Conservation (phyloP, 2,113 vertebrate species). For the Ictidomys tridecemlineatus region DNA sequence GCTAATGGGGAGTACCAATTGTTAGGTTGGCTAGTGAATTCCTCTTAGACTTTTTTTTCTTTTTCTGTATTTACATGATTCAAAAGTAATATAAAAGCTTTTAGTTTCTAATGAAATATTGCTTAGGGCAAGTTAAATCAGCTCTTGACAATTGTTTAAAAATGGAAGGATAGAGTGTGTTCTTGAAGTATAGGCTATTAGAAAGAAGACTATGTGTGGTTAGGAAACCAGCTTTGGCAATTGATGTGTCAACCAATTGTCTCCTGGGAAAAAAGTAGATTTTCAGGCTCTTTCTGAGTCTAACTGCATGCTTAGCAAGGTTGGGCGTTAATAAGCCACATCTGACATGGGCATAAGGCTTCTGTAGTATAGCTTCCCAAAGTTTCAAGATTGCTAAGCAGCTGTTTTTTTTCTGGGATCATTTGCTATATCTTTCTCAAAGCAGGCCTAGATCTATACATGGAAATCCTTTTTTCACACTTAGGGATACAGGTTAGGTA, state of each 20-base stretch:
- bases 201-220: slow-evolving; percentile 8
- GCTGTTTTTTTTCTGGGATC: slow-evolving; percentile 64
- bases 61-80: not conserved
- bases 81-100: slow-evolving; percentile 13
- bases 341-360: slow-evolving; percentile 21
- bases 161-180: not conserved
- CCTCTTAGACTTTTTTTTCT: not conserved
- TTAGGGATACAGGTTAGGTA: not conserved
- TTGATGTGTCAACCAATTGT: slow-evolving; percentile 4
- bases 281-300: not conserved
- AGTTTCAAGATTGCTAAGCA: slow-evolving; percentile 60
- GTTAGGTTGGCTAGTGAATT: slow-evolving; percentile 11
- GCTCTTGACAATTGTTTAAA: slow-evolving; percentile 44
- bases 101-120: slow-evolving; percentile 58
- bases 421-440: slow-evolving; percentile 57
- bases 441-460: slow-evolving; percentile 20
- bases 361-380: not conserved
- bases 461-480: slow-evolving; percentile 48
- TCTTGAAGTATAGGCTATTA: slow-evolving; percentile 55
- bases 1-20: not conserved
- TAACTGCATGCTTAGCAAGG: slow-evolving; percentile 27
- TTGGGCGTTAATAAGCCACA: slow-evolving; percentile 59
- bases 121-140: slow-evolving; percentile 39
- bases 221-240: slow-evolving; percentile 13
- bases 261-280: slow-evolving; percentile 17